These are phyloP conservation scores for Bothrops jararaca DNA, from an alignment of 2,113 vertebrate species.

Conservation along the genomic window DNA sequence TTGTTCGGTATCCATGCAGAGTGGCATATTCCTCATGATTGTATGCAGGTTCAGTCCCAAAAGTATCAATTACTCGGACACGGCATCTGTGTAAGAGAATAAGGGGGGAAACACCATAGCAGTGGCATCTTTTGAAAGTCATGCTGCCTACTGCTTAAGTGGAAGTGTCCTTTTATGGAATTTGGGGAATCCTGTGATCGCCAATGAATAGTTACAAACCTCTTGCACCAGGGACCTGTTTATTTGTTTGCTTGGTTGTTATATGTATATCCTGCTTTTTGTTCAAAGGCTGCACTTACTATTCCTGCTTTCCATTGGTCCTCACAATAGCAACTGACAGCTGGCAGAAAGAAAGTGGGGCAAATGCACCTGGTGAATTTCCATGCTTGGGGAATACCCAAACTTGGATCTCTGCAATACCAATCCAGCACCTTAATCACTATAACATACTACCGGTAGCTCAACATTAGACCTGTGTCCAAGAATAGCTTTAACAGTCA, in stretches of 20 bases:
- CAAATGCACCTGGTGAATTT: not conserved
- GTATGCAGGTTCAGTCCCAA: slow-evolving; percentile 93
- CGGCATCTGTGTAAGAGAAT: slow-evolving; percentile 78
- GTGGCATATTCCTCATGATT: slow-evolving; percentile 97
- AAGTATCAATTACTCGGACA: slow-evolving; percentile 93
- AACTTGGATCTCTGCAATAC: not conserved
- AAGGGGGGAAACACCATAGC: not conserved
- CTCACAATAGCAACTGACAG: not conserved
- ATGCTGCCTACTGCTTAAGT: not conserved
- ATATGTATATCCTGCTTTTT: not conserved
- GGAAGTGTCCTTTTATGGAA: not conserved
- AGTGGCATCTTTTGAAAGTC: not conserved
- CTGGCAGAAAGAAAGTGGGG: not conserved
- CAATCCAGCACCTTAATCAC: not conserved
- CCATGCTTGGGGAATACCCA: not conserved
- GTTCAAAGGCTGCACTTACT: not conserved
- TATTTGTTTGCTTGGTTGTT: not conserved
- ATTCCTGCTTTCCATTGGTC: not conserved
- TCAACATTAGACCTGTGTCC: not conserved
- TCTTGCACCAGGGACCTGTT: not conserved
- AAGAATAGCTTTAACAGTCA: not conserved
- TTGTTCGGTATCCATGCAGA: slow-evolving; percentile 88
- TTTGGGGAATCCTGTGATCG: not conserved
- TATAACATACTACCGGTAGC: not conserved
- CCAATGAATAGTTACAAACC: not conserved